Evolutionary conservation across 2,888 invertebrate genomes (phyloP).

Genomic region (Teinopalpus imperialis): DNA sequence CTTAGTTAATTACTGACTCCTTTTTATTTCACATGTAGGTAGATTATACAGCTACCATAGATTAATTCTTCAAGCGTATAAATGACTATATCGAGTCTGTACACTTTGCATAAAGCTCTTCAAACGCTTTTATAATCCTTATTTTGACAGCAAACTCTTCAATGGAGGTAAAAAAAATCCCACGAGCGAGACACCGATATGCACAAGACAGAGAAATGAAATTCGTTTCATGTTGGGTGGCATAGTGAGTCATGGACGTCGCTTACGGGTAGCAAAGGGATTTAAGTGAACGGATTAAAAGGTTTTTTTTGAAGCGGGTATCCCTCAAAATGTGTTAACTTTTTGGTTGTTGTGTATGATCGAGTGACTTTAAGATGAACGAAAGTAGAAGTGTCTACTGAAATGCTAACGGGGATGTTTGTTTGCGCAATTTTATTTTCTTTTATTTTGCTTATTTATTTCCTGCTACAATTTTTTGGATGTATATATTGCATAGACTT

Average conservation of each 20-base stretch:
- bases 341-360: conserved; percentile 35
- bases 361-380: conserved; percentile 58
- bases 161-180: conserved; percentile 68
- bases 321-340: conserved; percentile 36
- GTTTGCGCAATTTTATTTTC: conserved; percentile 15
- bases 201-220: conserved; percentile 41
- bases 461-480: too few species aligned
- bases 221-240: conserved; percentile 64
- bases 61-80: conserved; percentile 3
- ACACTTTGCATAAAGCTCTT: conserved; percentile 54
- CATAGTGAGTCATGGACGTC: conserved; percentile 59
- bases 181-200: conserved; percentile 45
- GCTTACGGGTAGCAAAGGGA: conserved; percentile 49
- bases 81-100: conserved; percentile 20
- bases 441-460: neutral
- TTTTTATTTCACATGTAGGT: too few species aligned
- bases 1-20: neutral
- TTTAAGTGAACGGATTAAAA: conserved; percentile 50
- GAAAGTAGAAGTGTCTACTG: conserved; percentile 35
- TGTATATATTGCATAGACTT: too few species aligned
- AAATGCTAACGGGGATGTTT: neutral
- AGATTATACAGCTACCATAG: neutral
- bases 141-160: conserved; percentile 80
- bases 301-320: conserved; percentile 37
- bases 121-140: conserved; percentile 78